These are phyloP conservation scores for Trichechus manatus DNA, from an alignment of 2,113 vertebrate genomes.

Conservation along the genomic window DNA sequence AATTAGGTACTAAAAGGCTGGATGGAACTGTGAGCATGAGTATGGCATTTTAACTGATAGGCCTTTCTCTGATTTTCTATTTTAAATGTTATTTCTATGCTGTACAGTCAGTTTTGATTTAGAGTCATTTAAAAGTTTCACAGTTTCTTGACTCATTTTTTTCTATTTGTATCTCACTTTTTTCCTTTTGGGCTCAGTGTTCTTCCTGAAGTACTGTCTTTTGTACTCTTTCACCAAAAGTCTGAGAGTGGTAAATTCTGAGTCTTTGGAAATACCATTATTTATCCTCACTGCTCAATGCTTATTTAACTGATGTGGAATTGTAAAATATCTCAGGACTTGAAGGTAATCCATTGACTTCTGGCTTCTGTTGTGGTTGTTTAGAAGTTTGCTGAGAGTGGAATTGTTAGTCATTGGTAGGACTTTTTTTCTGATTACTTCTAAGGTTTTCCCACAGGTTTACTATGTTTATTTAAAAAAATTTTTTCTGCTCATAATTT, in stretches of 20 bases:
- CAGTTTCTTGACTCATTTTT: no score
- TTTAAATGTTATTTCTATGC: neutral
- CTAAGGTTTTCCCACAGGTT: no score
- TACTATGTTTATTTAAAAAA: no score
- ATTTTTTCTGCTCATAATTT: neutral
- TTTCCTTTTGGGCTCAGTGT: no score
- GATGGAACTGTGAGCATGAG: neutral
- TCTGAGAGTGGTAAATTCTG: neutral
- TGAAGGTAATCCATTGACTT: neutral
- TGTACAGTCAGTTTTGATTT: no score
- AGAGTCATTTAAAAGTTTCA: no score
- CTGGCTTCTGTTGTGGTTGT: neutral
- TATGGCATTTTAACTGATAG: neutral
- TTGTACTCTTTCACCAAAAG: neutral
- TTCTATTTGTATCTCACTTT: no score
- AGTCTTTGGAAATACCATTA: neutral
- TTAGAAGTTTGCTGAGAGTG: neutral
- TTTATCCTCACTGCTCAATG: neutral
- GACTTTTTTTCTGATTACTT: no score
- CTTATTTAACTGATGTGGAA: neutral
- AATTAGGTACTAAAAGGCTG: neutral
- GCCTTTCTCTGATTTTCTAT: neutral
- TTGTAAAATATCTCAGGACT: neutral
- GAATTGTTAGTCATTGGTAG: neutral
- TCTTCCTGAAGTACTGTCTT: no score